phyloP scores from a whole-genome alignment of 2,888 invertebrate species.

The Euphydryas editha region DNA sequence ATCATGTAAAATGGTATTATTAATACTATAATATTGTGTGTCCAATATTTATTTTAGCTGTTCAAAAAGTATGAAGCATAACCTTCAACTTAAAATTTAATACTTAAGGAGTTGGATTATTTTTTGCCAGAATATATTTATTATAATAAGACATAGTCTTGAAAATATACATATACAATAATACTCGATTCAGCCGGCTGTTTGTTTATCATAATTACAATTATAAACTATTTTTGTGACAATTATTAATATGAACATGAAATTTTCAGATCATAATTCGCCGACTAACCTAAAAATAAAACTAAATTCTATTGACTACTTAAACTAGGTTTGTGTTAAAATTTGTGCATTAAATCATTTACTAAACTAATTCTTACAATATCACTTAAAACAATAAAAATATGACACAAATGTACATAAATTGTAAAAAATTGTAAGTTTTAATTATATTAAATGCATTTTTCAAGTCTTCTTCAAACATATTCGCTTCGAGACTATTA shows the following conservation, averaged over 20 bases:
- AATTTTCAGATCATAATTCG: not conserved
- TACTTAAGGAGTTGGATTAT: too few species aligned
- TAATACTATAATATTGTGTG: too few species aligned
- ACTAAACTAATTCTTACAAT: slow-evolving; percentile 15
- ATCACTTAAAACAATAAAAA: slow-evolving; percentile 31
- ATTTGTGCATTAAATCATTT: slow-evolving; percentile 37
- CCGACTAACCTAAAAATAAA: slow-evolving; percentile 1
- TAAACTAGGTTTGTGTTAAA: slow-evolving; percentile 24
- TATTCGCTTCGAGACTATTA: slow-evolving; percentile 48
- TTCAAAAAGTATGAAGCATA: too few species aligned
- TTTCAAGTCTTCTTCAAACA: slow-evolving; percentile 52
- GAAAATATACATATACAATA: not conserved
- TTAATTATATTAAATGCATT: slow-evolving; percentile 61
- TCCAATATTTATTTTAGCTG: too few species aligned
- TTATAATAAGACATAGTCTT: too few species aligned
- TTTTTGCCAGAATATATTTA: too few species aligned
- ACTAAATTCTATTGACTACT: slow-evolving; percentile 26
- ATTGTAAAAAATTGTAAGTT: slow-evolving; percentile 30
- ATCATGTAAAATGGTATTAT: too few species aligned
- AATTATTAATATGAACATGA: not conserved
- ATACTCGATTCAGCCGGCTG: not conserved
- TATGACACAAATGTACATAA: slow-evolving; percentile 73
- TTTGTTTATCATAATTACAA: not conserved
- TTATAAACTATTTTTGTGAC: not conserved
- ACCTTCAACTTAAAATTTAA: too few species aligned